Base-by-base conservation (phyloP, 2,113 vertebrate genomes). In the Sturnira hondurensis region DNA sequence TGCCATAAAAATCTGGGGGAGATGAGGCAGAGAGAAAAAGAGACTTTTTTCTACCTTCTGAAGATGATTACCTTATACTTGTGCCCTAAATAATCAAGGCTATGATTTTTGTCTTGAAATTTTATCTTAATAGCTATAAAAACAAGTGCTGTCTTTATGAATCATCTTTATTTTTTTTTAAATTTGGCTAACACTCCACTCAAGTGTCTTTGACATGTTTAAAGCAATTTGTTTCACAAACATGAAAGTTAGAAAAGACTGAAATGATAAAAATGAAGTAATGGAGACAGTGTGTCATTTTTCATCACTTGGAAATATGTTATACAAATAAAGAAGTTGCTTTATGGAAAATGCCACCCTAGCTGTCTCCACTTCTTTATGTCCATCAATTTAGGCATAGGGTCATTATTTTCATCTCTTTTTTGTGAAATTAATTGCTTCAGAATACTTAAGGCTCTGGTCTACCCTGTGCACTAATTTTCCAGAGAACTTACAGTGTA, bases 111-210 rank as follows among this genome's bases (percentile, higher is more conserved):
- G 68, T 26, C 81, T 61, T 68, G 77, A 82, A 93, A 92, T 96
- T 81, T 87, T 93, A 76, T 93, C 87, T 82, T 70, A 67, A 89
- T 73, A 77, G 84, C 87, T 95, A 92, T 84, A 95, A 96, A 93
- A 92, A 85, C 80, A 82, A 97, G 22, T 47, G 68, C 54, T 94
- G 50, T 95, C 90, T 93, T 95, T 85, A 73, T 97, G 96, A 98
- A 96, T 97, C 97, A 98, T 97, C 91, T 96, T 95, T 97, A 97
- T 97, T 98, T 97, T 97, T 96, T 94, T 97, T n/a, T n/a, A n/a
- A 97, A 91, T 93, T 94, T 97, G 96, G 96, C 97, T 97, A 97
- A 96, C 95, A 95, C 90, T 96, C 84, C 71, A 93, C 83, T 96
- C 67, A 77, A 97, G 61, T 88, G 90, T 91, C 95, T 98, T 95